phyloP scores from a whole-genome alignment of 2,797 vertebrate genomes.

The Coilia nasus region DNA sequence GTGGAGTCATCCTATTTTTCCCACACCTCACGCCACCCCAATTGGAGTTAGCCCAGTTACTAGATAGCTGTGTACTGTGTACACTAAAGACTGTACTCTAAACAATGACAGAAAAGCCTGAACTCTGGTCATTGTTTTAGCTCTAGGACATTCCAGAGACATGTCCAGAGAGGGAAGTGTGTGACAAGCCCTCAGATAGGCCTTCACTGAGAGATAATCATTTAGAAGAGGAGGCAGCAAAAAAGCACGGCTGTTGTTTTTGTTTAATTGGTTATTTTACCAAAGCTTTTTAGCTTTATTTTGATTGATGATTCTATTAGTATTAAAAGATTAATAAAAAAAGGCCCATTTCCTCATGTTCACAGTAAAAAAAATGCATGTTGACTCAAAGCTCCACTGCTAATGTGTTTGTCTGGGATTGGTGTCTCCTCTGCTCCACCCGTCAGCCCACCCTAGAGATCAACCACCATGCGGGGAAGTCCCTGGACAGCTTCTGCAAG shows the following conservation, averaged over 20 bases:
- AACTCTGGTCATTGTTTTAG: not conserved
- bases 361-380: too few relatives aligned
- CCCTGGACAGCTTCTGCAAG: constrained; percentile 98
- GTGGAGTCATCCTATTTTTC: too few relatives aligned
- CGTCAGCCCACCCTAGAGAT: constrained; percentile 92
- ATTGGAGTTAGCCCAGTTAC: not conserved
- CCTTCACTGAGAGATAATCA: too few relatives aligned
- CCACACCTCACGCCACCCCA: too few relatives aligned
- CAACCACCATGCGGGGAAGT: constrained; percentile 96
- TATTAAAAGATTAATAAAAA: too few relatives aligned
- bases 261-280: too few relatives aligned
- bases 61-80: not conserved
- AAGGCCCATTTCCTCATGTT: too few relatives aligned
- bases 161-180: not conserved
- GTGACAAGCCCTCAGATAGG: not conserved
- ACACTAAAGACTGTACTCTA: too few relatives aligned
- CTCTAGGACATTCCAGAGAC: not conserved
- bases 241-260: not conserved
- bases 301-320: too few relatives aligned
- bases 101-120: not conserved
- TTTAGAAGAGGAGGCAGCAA: not conserved
- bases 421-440: not conserved
- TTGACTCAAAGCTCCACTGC: not conserved
- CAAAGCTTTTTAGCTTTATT: too few relatives aligned
- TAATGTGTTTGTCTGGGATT: not conserved